Evolutionary conservation across 2,113 vertebrate genomes (phyloP), one percentile per base, ranked within the genome.

Genomic region (Xenopus tropicalis): DNA sequence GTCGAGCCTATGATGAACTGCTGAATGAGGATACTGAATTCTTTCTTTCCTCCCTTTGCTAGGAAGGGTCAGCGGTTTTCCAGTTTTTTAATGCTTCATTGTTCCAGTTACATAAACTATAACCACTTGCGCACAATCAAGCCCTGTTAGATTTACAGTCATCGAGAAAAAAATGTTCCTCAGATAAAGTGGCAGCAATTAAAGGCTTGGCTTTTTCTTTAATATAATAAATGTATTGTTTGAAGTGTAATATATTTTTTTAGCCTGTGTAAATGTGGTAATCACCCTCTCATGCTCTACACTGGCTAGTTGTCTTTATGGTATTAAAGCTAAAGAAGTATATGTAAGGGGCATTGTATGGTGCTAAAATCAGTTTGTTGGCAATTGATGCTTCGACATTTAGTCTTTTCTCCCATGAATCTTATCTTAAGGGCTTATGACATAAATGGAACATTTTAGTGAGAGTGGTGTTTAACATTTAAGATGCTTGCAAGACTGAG

Each of bases 161-260:
- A 76, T 66, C 24, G 62, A 69, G 44, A 74, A 74, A 69, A 62
- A 58, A 74, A 76, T 63, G 73, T 76, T 76, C 59, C 20, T 69
- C 25, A 69, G 73, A 76, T 76, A 76, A 76, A 69, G 66, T 76
- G 58, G 66, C 58, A 23, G 73, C 67, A 76, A 76, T 76, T 76
- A 76, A 76, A 76, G 58, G 73, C 73, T 76, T 76, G 59, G 58
- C 57, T 69, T 63, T 69, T 76, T 68, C 58, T n/a, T 37, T 24
- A 25, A 76, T 69, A 76, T 76, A 76, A 76, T 76, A 76, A 76
- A 76, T 76, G 66, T 66, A 69, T 76, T 76, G 73, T 76, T 76
- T 69, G 66, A 69, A 56, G 46, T 56, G 43, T 69, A 69, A 76
- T 76, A 76, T 69, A 69, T 69, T 65, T 76, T 76, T 66, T 52